These are phyloP conservation scores for Melanostoma scalare DNA, from an alignment of 2,888 invertebrate species.

Conservation along the genomic window DNA sequence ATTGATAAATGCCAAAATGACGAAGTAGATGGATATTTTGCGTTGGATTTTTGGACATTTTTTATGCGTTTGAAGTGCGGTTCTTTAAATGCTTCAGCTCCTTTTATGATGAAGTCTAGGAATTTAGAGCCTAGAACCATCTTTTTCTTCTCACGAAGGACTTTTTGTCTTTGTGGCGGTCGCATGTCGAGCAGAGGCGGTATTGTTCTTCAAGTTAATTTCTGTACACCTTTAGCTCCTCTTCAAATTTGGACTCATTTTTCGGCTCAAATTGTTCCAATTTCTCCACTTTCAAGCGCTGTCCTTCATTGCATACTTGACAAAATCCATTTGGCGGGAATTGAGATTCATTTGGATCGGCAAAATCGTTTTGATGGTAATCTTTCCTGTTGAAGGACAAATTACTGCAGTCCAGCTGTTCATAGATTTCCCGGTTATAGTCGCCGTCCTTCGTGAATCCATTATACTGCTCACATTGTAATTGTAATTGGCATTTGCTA, in stretches of 20 bases:
- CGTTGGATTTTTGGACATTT: conserved; percentile 74
- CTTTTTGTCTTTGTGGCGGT: conserved; percentile 84
- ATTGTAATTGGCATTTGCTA: conserved; percentile 89
- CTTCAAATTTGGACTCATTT: conserved; percentile 86
- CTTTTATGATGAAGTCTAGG: conserved; percentile 79
- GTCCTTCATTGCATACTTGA: conserved; percentile 90
- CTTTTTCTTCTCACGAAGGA: conserved; percentile 87
- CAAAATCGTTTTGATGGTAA: conserved; percentile 74
- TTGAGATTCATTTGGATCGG: conserved; percentile 42
- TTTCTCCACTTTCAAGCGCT: conserved; percentile 90
- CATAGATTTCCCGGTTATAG: conserved; percentile 87
- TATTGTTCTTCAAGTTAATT: conserved; percentile 88
- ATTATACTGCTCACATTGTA: conserved; percentile 93
- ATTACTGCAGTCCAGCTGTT: conserved; percentile 80
- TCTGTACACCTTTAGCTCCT: conserved; percentile 87
- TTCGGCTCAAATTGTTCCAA: conserved; percentile 90
- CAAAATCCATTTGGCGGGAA: conserved; percentile 88
- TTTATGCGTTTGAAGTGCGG: conserved; percentile 78
- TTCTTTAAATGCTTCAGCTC: conserved; percentile 78
- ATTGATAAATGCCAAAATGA: conserved; percentile 76
- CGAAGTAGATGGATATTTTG: conserved; percentile 73
- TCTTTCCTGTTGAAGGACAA: conserved; percentile 41
- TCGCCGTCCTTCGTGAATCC: conserved; percentile 91
- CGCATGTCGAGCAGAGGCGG: conserved; percentile 88
- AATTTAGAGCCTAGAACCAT: conserved; percentile 85